Evolutionary conservation across 2,888 invertebrate genomes (phyloP).

Genomic region (Lasius fuliginosus): DNA sequence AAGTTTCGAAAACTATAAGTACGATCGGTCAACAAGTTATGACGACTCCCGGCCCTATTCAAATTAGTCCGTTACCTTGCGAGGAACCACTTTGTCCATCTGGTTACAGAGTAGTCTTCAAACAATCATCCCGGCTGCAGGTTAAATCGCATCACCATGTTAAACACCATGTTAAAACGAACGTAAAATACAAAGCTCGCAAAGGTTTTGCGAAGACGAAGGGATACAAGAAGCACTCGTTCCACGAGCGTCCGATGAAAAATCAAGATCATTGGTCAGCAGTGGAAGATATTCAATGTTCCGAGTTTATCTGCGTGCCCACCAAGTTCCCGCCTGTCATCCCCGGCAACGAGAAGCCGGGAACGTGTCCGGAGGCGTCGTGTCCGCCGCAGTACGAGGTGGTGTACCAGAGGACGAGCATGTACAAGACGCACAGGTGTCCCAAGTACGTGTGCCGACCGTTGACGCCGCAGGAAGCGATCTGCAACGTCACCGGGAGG

Average conservation of each 20-base stretch:
- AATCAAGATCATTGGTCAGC: background rate
- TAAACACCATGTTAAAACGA: constrained; percentile 9
- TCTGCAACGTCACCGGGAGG: constrained; percentile 92
- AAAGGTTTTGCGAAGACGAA: constrained; percentile 33
- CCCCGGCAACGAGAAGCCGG: constrained; percentile 77
- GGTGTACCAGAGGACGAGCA: constrained; percentile 86
- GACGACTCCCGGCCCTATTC: background rate
- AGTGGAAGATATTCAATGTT: constrained; percentile 83
- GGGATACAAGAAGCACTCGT: constrained; percentile 81
- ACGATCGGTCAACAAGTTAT: background rate
- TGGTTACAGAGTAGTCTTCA: constrained; percentile 87
- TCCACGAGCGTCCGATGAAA: background rate
- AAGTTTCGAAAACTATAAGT: background rate
- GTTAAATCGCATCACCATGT: background rate
- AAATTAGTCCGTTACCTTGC: constrained; percentile 54
- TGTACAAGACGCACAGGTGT: constrained; percentile 76
- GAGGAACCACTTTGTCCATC: constrained; percentile 86
- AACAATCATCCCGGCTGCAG: constrained; percentile 56
- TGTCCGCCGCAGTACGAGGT: constrained; percentile 90
- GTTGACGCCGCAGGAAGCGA: constrained; percentile 89
- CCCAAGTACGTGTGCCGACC: constrained; percentile 90
- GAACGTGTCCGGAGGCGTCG: constrained; percentile 86
- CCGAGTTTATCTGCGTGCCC: constrained; percentile 88
- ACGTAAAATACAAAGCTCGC: constrained; percentile 43
- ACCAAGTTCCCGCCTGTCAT: constrained; percentile 86